A percentile compares a stretch with the other conserved stretches of the same genome.
phyloP scores from a whole-genome alignment of 2,797 vertebrate genomes.

The Pitangus sulphuratus region DNA sequence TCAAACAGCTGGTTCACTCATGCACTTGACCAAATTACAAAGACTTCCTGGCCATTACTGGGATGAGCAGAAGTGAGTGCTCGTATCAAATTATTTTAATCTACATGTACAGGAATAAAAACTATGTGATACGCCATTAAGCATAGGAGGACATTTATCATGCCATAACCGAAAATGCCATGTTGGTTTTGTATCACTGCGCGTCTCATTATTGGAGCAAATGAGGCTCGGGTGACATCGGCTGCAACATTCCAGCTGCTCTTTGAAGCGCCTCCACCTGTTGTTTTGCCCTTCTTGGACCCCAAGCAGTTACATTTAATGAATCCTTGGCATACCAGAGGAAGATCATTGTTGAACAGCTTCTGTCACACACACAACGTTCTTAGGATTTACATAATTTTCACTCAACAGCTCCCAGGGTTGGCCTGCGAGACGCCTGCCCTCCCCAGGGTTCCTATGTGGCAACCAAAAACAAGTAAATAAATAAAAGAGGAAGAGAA shows the following conservation, averaged over 20 bases:
- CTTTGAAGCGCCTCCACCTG: slow-evolving; percentile 62
- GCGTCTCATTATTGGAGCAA: slow-evolving; percentile 47
- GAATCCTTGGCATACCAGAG: slow-evolving; percentile 47
- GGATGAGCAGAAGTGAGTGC: background rate
- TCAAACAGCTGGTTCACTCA: background rate
- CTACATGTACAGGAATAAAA: slow-evolving; percentile 49
- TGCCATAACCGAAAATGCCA: slow-evolving; percentile 48
- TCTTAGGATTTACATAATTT: slow-evolving; percentile 53
- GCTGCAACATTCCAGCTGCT: slow-evolving; percentile 56
- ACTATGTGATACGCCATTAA: background rate
- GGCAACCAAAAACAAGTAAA: slow-evolving; percentile 19
- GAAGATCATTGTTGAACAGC: slow-evolving; percentile 53
- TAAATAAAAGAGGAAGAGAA: slow-evolving; percentile 17
- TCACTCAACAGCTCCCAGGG: slow-evolving; percentile 28
- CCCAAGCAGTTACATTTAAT: slow-evolving; percentile 41
- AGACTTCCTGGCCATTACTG: background rate
- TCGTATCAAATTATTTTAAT: slow-evolving; percentile 28
- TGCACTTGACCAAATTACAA: background rate
- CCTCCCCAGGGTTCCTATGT: background rate
- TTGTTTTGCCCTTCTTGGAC: slow-evolving; percentile 47
- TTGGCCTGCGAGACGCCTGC: background rate
- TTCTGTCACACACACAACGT: background rate
- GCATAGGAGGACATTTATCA: slow-evolving; percentile 39
- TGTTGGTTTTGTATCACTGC: slow-evolving; percentile 56
- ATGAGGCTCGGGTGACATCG: slow-evolving; percentile 38